Evolutionary conservation across 2,113 vertebrate species (phyloP), one percentile per base, ranked within the genome.

Genomic region (Orycteropus afer): DNA sequence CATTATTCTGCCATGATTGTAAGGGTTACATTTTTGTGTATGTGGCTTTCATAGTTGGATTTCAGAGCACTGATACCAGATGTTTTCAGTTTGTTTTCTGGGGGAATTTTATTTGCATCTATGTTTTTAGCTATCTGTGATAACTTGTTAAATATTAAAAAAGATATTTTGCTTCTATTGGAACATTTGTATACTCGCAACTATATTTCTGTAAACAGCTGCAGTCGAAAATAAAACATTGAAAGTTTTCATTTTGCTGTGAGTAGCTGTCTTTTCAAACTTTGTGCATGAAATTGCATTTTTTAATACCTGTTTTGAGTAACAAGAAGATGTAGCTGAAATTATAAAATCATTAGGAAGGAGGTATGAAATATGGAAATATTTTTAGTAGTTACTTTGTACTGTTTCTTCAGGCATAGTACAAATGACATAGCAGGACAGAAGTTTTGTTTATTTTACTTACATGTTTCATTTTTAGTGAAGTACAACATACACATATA

Each of bases 201-300:
- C 99, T 99, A 99, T 99, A 99, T 99, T 99, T 99, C 99, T 99
- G 99, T 99, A 99, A 99, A 99, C 98, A 99, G 98, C 99, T 99
- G 98, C 99, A 99, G 98, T 99, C 98, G 98, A 98, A 98, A 99
- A 98, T 99, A 99, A 99, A 99, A 99, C 98, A 67, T 98, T 93
- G 98, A 98, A 99, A 98, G 98, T 98, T 98, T 98, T 98, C 97
- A 98, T 98, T 98, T 98, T 98, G 98, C 94, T 91, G 96, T 98
- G 97, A 22, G 87, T 92, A 97, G 96, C 88, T 90, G 90, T 96
- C 86, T 83, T 96, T 97, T 97, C 65, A 91, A 37, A 86, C 74
- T 89, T 59, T 49, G 11, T 47, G 59, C 67, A 37, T 47, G 17
- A 88, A 88, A 83, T 69, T 57, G 8, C 55, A 63, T 79, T 17